These are phyloP conservation scores for Gryllus longicercus DNA, from an alignment of 2,888 invertebrate genomes.

Conservation along the genomic window DNA sequence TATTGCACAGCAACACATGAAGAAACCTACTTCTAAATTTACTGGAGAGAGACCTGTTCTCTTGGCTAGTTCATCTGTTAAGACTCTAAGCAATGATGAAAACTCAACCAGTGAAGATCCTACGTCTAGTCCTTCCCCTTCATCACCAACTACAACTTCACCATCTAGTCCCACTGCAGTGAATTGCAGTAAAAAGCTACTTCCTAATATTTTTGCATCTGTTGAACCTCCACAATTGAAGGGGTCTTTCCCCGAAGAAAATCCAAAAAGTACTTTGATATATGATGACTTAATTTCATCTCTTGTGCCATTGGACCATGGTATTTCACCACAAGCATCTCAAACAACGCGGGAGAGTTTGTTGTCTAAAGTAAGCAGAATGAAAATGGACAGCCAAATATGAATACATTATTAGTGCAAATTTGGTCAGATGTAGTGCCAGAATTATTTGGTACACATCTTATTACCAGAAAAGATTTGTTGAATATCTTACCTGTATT, in stretches of 20 bases:
- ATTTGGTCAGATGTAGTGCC: too few relatives aligned
- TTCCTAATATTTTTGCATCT: conserved; percentile 31
- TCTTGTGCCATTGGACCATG: not conserved
- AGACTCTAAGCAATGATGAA: conserved; percentile 30
- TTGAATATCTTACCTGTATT: too few relatives aligned
- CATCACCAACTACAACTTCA: conserved; percentile 31
- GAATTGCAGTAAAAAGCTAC: conserved; percentile 24
- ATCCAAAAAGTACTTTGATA: conserved; percentile 11
- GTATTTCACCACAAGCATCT: conserved; percentile 1
- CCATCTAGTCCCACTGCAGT: conserved; percentile 31
- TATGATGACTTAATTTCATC: conserved; percentile 21
- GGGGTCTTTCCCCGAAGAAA: conserved; percentile 22
- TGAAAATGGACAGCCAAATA: not conserved
- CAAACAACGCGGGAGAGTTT: conserved; percentile 20
- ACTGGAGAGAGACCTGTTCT: conserved; percentile 12
- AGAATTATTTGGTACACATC: too few relatives aligned
- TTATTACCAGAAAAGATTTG: too few relatives aligned
- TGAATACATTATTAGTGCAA: too few relatives aligned
- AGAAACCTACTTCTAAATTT: conserved; percentile 27
- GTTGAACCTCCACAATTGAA: conserved; percentile 29
- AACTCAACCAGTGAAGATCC: conserved; percentile 32
- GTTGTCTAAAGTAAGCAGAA: conserved; percentile 20
- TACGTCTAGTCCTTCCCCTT: conserved; percentile 32
- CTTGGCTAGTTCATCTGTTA: conserved; percentile 24
- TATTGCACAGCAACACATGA: conserved; percentile 26